Evolutionary conservation across 2,888 invertebrate genomes (phyloP).

Genomic region (Parnassius glacialis): DNA sequence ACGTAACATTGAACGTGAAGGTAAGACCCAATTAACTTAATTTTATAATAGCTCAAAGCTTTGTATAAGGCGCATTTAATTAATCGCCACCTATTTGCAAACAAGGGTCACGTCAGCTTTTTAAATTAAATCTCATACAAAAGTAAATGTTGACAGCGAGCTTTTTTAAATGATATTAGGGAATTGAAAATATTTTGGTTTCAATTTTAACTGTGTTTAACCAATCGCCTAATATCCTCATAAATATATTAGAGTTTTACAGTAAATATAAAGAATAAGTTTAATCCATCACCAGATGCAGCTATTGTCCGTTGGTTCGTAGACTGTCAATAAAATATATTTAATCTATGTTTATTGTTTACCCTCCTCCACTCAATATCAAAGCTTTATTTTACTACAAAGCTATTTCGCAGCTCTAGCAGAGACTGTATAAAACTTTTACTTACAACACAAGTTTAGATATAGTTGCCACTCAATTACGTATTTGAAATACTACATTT

Average conservation of each 20-base stretch:
- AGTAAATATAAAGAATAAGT: slow-evolving; percentile 5
- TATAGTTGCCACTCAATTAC: slow-evolving; percentile 14
- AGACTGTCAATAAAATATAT: slow-evolving; percentile 25
- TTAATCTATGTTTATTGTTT: slow-evolving; percentile 16
- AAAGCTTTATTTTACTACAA: slow-evolving; percentile 21
- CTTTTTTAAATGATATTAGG: background rate
- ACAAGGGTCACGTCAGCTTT: slow-evolving; percentile 5
- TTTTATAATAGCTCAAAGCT: slow-evolving; percentile 46
- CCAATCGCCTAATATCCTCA: no score
- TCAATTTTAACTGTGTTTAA: background rate
- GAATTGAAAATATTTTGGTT: background rate
- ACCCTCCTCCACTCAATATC: slow-evolving; percentile 15
- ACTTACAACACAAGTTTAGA: slow-evolving; percentile 13
- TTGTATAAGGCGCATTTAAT: slow-evolving; percentile 28
- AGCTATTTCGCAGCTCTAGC: slow-evolving; percentile 12
- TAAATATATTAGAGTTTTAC: background rate
- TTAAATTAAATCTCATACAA: background rate
- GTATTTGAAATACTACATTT: background rate
- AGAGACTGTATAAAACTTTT: slow-evolving; percentile 8
- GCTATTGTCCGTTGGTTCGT: slow-evolving; percentile 17
- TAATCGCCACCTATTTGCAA: slow-evolving; percentile 20
- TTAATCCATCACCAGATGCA: slow-evolving; percentile 11
- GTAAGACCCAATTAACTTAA: slow-evolving; percentile 63
- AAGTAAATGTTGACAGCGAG: background rate
- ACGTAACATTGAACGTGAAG: slow-evolving; percentile 68